phyloP scores from a whole-genome alignment of 2,797 vertebrate genomes.

The Sebastes aleutianus region DNA sequence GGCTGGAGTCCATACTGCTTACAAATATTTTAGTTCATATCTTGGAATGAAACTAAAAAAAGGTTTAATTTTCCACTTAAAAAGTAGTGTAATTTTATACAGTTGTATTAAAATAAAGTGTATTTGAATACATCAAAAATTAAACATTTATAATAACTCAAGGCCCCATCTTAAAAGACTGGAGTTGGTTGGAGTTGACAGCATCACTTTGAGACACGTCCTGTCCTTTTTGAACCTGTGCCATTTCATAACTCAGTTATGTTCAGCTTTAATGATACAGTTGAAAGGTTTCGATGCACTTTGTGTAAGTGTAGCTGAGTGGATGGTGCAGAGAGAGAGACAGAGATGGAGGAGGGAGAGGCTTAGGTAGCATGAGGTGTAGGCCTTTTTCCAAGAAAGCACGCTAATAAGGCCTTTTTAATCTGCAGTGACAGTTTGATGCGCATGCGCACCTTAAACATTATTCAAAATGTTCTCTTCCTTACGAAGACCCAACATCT shows the following conservation, averaged over 20 bases:
- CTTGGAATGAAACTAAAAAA: neutral
- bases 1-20: neutral
- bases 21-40: neutral
- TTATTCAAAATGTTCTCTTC: neutral
- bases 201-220: neutral
- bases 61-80: neutral
- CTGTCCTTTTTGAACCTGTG: neutral
- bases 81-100: neutral
- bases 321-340: neutral
- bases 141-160: neutral
- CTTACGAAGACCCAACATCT: neutral
- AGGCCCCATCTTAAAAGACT: neutral
- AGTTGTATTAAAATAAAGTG: neutral
- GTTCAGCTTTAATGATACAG: slow-evolving; percentile 15
- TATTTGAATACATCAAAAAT: neutral
- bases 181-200: neutral
- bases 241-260: neutral
- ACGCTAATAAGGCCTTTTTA: slow-evolving; percentile 55
- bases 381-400: slow-evolving; percentile 60
- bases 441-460: neutral
- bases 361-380: slow-evolving; percentile 23
- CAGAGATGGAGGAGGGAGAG: slow-evolving; percentile 6
- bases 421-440: slow-evolving; percentile 56
- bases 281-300: slow-evolving; percentile 36
- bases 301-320: slow-evolving; percentile 23